A percentile compares a stretch with the other conserved stretches of the same genome.
phyloP scores from a whole-genome alignment of 2,888 invertebrate genomes.

The Tipula helvola region DNA sequence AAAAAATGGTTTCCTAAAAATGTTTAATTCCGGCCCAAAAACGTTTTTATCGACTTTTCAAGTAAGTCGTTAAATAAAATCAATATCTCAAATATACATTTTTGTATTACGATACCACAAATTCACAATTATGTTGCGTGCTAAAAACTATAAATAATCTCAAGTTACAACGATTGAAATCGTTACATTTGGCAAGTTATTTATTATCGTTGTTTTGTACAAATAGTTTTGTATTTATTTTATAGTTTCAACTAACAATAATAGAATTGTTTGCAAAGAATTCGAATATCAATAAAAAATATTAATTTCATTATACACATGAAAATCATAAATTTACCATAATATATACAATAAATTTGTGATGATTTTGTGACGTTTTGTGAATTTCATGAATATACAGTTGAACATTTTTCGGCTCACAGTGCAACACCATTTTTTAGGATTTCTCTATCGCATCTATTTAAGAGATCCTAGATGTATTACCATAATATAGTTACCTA shows the following conservation, averaged over 20 bases:
- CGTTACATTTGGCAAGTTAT: neutral
- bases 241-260: neutral
- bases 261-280: neutral
- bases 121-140: neutral
- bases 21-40: neutral
- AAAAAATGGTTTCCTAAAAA: neutral
- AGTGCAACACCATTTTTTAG: neutral
- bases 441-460: neutral
- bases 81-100: neutral
- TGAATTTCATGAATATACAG: neutral
- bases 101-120: neutral
- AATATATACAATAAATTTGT: neutral
- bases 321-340: neutral
- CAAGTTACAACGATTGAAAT: neutral
- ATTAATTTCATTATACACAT: neutral
- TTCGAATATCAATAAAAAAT: neutral
- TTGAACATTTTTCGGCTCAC: neutral
- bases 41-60: neutral
- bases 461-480: neutral
- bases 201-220: neutral
- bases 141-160: neutral
- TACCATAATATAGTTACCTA: neutral
- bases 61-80: neutral
- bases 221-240: neutral
- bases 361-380: neutral